Evolutionary conservation across 2,888 invertebrate genomes (phyloP).

Genomic region (Octonoba sinensis): DNA sequence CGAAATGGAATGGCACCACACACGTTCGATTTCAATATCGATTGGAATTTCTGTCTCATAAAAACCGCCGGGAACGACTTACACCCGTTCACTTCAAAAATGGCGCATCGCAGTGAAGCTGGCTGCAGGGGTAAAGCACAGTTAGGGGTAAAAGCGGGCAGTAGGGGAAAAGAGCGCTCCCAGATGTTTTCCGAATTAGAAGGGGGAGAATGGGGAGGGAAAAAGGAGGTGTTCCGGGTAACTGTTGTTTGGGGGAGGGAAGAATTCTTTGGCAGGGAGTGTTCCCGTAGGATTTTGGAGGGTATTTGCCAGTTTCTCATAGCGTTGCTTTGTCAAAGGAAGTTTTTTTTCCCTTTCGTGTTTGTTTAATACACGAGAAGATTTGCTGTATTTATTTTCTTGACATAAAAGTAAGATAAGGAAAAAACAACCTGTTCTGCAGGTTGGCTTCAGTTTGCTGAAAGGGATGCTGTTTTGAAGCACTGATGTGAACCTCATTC

Average conservation of each 20-base stretch:
- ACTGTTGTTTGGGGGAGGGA: slow-evolving; percentile 25
- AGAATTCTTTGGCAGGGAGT: slow-evolving; percentile 48
- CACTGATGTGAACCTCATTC: no score
- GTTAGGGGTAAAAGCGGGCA: slow-evolving; percentile 1
- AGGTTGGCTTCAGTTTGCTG: no score
- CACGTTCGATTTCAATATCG: background rate
- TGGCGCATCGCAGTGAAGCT: background rate
- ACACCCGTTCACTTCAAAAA: background rate
- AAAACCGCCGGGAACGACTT: background rate
- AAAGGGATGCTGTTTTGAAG: no score
- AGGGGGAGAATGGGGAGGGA: slow-evolving; percentile 7
- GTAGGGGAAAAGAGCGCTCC: slow-evolving; percentile 31
- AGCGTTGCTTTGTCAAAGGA: slow-evolving; percentile 44
- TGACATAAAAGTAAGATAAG: slow-evolving; percentile 13
- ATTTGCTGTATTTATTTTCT: background rate
- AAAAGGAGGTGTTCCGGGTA: slow-evolving; percentile 10
- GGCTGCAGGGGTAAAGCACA: background rate
- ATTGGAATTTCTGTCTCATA: background rate
- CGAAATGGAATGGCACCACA: no score
- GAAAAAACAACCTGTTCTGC: slow-evolving; percentile 43
- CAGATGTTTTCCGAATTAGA: slow-evolving; percentile 61
- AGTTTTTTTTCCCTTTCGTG: background rate
- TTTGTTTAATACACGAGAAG: background rate
- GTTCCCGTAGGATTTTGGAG: slow-evolving; percentile 34
- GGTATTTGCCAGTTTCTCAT: slow-evolving; percentile 53